Base-by-base conservation (phyloP, 2,797 vertebrate genomes). In the Sebastes minor region DNA sequence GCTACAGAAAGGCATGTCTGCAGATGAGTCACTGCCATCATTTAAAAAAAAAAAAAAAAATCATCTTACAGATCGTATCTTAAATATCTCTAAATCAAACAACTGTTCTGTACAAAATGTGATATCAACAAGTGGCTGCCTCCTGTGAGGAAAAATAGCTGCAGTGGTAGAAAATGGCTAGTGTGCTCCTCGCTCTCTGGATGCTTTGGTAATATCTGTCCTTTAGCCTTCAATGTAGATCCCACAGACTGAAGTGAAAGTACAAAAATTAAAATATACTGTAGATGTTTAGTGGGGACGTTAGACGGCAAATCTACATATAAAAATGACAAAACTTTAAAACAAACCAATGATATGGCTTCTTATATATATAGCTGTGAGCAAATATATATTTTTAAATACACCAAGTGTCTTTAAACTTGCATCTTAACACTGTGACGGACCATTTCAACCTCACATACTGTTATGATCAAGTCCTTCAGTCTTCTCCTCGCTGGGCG, bases 271-370 rank as follows among this genome's bases (percentile, higher is more conserved):
- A 56, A 70, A 76, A 69, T 71, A 61, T 67, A 25, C 8, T 62
- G 70, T 74, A 53, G 46, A 22, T 33, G 38, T 25, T 71, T 42
- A 1, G 18, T 9, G 63, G 70, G 71, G 75, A 81, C 67, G 42
- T 80, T n/a, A 11, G 56, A 67, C 64, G 57, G 66, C 22, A 66
- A 32, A 61, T 52, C 49, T 61, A 81, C 68, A 74, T 78, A 49
- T 42, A 82, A 72, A 82, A 83, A 71, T 53, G 65, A 69, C 62
- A 79, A 8, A 59, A 52, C 56, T 30, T 68, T 8, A 18, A 61
- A 77, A 81, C 55, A 55, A 81, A 80, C 68, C 74, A 69, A 23
- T 70, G 28, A 81, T 80, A 90, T 91, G 90, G 92, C 91, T 93
- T 93, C 57, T 70, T 10, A 35, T 13, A 88, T 84, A 33, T 33